Evolutionary conservation across 2,888 invertebrate species (phyloP).

Genomic region (Priocnemis perturbator): DNA sequence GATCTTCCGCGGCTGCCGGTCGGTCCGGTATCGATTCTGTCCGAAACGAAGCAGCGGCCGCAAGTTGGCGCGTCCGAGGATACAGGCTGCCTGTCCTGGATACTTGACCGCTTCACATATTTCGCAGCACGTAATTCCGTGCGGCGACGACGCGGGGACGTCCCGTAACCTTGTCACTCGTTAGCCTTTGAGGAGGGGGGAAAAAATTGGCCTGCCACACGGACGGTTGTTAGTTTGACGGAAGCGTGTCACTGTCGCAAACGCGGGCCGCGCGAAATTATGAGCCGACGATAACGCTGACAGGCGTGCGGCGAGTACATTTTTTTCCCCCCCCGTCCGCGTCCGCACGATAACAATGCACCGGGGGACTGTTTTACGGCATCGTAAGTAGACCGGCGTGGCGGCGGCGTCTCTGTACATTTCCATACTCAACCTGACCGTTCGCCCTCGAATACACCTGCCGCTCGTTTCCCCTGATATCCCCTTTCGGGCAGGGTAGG

Average conservation of each 20-base stretch:
- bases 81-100: no score
- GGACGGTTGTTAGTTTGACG: no score
- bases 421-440: constrained; percentile 51
- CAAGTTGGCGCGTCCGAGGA: no score
- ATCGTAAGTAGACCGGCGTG: constrained; percentile 43
- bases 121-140: no score
- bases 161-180: no score
- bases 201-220: no score
- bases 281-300: constrained; percentile 5
- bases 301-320: constrained; percentile 14
- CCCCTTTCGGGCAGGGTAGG: constrained; percentile 24
- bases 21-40: no score
- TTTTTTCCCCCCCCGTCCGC: constrained; percentile 14
- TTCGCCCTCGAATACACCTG: constrained; percentile 48
- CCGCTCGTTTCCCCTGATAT: constrained; percentile 27
- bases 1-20: no score
- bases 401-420: constrained; percentile 45
- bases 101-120: no score
- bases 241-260: neutral
- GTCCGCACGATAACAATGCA: constrained; percentile 31
- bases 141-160: no score
- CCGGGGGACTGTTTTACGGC: constrained; percentile 51
- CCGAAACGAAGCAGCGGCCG: no score
- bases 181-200: no score
- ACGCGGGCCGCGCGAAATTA: neutral